Conservation (phyloP, 2,888 invertebrate species). For the Charanyca ferruginea region DNA sequence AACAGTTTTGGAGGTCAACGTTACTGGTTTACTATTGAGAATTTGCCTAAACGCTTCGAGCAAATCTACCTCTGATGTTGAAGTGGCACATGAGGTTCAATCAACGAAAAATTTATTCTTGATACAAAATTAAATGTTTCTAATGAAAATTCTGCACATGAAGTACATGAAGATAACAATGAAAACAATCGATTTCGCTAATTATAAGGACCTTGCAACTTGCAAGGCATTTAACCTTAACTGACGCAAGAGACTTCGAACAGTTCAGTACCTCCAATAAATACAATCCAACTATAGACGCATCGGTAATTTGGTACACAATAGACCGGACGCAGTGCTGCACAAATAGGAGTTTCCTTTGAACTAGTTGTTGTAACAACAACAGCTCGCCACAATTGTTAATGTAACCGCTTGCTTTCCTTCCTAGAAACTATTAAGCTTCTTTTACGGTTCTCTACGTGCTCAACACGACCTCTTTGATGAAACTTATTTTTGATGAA, state of each 20-base stretch:
- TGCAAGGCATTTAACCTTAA: slow-evolving; percentile 14
- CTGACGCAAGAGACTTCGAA: slow-evolving; percentile 26
- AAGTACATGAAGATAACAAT: not conserved
- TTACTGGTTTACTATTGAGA: not conserved
- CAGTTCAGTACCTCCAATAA: slow-evolving; percentile 55
- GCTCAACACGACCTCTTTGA: slow-evolving; percentile 57
- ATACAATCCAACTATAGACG: slow-evolving; percentile 75
- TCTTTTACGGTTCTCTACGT: slow-evolving; percentile 59
- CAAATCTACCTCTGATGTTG: not conserved
- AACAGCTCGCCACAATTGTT: slow-evolving; percentile 72
- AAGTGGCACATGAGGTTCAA: not conserved
- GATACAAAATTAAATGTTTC: not conserved
- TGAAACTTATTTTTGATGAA: slow-evolving; percentile 42
- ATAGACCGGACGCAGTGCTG: slow-evolving; percentile 82
- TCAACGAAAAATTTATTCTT: not conserved
- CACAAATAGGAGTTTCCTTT: slow-evolving; percentile 87
- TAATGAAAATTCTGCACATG: not conserved
- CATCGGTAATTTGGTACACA: slow-evolving; percentile 77
- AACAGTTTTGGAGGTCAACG: not conserved
- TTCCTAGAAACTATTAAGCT: slow-evolving; percentile 75
- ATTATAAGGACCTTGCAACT: slow-evolving; percentile 19
- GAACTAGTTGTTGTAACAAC: slow-evolving; percentile 81
- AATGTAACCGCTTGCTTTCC: slow-evolving; percentile 70
- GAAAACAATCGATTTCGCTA: slow-evolving; percentile 14
- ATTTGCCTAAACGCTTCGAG: not conserved